Evolutionary conservation across 2,888 invertebrate genomes (phyloP).

Genomic region (Aspidapion aeneum): DNA sequence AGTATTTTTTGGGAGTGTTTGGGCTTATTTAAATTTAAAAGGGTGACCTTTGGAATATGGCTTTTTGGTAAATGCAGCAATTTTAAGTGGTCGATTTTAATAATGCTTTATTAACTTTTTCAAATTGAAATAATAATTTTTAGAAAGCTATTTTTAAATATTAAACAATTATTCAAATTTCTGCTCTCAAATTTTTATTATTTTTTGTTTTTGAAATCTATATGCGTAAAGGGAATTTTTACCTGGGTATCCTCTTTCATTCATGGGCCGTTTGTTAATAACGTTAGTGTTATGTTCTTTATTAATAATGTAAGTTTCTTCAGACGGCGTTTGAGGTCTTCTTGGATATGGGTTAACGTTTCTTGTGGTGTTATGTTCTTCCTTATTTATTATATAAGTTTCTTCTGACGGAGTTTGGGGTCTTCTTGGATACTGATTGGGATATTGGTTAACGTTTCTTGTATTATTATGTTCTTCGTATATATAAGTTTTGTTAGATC

Average conservation of each 20-base stretch:
- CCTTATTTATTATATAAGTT: constrained; percentile 32
- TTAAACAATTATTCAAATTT: no score
- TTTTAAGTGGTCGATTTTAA: no score
- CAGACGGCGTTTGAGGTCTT: constrained; percentile 12
- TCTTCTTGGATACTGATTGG: not conserved
- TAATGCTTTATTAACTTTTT: no score
- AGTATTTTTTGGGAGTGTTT: no score
- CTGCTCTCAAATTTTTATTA: no score
- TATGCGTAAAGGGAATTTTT: no score
- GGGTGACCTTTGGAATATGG: no score
- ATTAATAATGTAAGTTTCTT: constrained; percentile 33
- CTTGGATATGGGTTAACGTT: not conserved
- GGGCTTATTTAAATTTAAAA: no score
- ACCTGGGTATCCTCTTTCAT: constrained; percentile 28
- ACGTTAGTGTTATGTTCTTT: constrained; percentile 27
- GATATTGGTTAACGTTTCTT: constrained; percentile 40
- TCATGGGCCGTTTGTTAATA: constrained; percentile 25
- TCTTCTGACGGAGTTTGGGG: constrained; percentile 23
- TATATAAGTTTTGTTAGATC: constrained; percentile 41
- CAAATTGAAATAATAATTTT: no score
- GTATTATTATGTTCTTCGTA: constrained; percentile 45
- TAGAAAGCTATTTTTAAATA: no score
- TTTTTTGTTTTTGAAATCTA: no score
- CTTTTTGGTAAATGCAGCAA: no score
- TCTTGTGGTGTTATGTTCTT: constrained; percentile 27